phyloP scores from a whole-genome alignment of 30 jellyfish, hydroid and myxozoan genomes.

The Hydra vulgaris region DNA sequence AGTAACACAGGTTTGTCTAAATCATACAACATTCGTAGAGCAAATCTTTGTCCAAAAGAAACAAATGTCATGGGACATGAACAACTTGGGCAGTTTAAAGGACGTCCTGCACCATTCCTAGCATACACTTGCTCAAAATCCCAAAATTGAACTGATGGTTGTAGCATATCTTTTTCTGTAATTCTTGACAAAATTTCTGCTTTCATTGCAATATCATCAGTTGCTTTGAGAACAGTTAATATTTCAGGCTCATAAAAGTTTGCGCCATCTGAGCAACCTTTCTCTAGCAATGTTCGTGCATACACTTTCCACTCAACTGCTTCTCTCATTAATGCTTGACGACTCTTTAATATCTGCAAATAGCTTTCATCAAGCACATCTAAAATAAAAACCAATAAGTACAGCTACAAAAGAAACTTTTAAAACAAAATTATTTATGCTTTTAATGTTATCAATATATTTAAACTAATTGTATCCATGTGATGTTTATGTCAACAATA shows the following conservation, averaged over 20 bases:
- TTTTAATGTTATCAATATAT: no score
- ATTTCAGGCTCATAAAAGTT: conserved; percentile 36
- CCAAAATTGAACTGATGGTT: conserved; percentile 84
- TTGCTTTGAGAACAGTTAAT: conserved; percentile 15
- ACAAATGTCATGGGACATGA: conserved; percentile 42
- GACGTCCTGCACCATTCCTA: conserved; percentile 40
- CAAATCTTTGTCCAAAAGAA: conserved; percentile 61
- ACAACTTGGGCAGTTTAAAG: conserved; percentile 41
- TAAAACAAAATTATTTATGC: no score
- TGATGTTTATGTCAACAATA: no score
- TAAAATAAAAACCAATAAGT: background rate
- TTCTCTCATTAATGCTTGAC: conserved; percentile 36
- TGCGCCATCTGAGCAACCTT: conserved; percentile 45
- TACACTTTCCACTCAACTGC: conserved; percentile 74
- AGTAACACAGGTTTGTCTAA: conserved; percentile 74
- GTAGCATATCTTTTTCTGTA: conserved; percentile 48
- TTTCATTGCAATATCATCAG: conserved; percentile 41
- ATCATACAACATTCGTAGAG: conserved; percentile 71
- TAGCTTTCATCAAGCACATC: conserved; percentile 24
- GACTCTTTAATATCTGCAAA: conserved; percentile 15
- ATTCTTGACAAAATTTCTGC: conserved; percentile 33
- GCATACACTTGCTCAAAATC: conserved; percentile 58
- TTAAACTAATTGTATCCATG: no score
- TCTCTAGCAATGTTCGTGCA: conserved; percentile 51
- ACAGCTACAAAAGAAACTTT: no score